Conservation (phyloP, 2,888 invertebrate genomes). For the Meandrusa payeni region DNA sequence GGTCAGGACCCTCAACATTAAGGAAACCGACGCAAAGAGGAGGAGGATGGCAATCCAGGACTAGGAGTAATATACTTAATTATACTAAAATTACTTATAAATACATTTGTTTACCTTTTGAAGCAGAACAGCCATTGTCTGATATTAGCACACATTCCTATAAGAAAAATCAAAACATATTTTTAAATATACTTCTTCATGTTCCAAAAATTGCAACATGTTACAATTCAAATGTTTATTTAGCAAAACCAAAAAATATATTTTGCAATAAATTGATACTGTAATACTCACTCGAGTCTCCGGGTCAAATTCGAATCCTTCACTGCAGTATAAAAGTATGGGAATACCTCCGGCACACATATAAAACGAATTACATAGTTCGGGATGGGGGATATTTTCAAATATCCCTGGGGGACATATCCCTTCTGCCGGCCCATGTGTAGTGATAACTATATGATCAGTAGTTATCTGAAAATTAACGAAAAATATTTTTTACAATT, state of each 20-base stretch:
- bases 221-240: too few species aligned
- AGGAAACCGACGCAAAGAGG: too few species aligned
- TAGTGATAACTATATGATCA: background rate
- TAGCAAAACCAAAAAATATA: too few species aligned
- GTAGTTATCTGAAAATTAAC: slow-evolving; percentile 2
- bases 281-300: slow-evolving; percentile 25
- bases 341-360: slow-evolving; percentile 29
- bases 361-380: slow-evolving; percentile 31
- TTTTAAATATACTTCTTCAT: too few species aligned
- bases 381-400: slow-evolving; percentile 31
- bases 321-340: slow-evolving; percentile 24
- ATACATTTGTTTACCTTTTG: slow-evolving; percentile 13
- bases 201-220: too few species aligned
- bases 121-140: slow-evolving; percentile 26
- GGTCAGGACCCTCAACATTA: too few species aligned
- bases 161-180: too few species aligned
- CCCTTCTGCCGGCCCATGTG: background rate
- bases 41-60: too few species aligned
- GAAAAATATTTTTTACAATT: background rate
- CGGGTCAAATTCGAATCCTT: slow-evolving; percentile 32
- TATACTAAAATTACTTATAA: too few species aligned
- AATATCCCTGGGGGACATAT: slow-evolving; percentile 30
- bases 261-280: too few species aligned
- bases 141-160: slow-evolving; percentile 28
- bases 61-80: too few species aligned